phyloP scores from a whole-genome alignment of 1,140 invertebrate genomes.

The Heliothis subflexa region DNA sequence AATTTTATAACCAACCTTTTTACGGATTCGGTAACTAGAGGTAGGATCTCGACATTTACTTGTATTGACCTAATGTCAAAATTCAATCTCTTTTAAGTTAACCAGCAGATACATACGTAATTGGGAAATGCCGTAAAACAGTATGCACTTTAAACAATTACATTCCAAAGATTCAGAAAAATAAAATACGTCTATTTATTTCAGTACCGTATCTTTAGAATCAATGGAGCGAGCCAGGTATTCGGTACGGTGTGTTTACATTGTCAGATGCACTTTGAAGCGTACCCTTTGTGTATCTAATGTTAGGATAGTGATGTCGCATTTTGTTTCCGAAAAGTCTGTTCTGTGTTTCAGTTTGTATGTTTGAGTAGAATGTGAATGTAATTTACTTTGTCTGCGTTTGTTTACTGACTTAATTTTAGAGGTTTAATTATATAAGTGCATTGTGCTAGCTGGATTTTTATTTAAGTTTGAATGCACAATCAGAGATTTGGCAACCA shows the following conservation, averaged over 20 bases:
- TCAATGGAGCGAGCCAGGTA: conserved; percentile 13
- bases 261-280: conserved; percentile 35
- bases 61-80: no score
- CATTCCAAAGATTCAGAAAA: neutral
- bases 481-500: no score
- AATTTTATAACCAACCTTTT: no score
- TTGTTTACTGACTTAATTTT: neutral
- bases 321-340: conserved; percentile 16
- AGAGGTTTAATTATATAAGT: neutral
- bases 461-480: no score
- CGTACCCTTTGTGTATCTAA: conserved; percentile 26
- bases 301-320: neutral
- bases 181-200: neutral
- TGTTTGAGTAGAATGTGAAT: conserved; percentile 4
- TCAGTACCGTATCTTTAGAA: conserved; percentile 16
- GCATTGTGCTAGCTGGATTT: neutral
- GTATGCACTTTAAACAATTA: neutral
- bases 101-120: no score
- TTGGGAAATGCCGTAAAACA: neutral
- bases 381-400: conserved; percentile 1
- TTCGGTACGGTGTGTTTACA: conserved; percentile 28
- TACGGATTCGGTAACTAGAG: no score
- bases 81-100: no score
- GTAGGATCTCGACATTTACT: no score
- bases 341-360: neutral